phyloP scores from a whole-genome alignment of 2,888 invertebrate species.

The Chalcosyrphus nemorum region DNA sequence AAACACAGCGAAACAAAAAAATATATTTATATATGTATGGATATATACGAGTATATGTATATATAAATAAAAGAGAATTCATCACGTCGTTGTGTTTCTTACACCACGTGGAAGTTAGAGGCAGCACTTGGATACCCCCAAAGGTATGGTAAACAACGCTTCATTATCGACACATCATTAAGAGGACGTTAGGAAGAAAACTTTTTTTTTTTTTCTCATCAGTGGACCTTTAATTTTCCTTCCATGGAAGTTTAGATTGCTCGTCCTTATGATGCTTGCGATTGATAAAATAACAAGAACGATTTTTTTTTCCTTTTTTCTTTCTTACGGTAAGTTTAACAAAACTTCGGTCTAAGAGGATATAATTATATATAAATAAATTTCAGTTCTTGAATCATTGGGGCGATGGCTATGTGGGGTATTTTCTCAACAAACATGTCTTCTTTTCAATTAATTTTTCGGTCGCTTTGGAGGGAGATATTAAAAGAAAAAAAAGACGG shows the following conservation, averaged over 20 bases:
- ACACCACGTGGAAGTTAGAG: constrained; percentile 1
- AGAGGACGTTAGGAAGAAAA: constrained; percentile 20
- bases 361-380: constrained; percentile 42
- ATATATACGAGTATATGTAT: too few species aligned
- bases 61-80: constrained; percentile 23
- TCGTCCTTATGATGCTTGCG: not conserved
- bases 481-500: not conserved
- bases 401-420: not conserved
- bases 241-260: constrained; percentile 10
- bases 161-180: constrained; percentile 69
- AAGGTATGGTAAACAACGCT: constrained; percentile 44
- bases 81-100: constrained; percentile 38
- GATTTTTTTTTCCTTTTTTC: not conserved
- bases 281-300: constrained; percentile 39
- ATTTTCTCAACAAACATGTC: not conserved
- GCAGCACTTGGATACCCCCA: constrained; percentile 1
- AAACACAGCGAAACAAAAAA: not conserved
- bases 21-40: too few species aligned
- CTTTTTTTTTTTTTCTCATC: constrained; percentile 22
- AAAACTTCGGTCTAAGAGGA: constrained; percentile 5
- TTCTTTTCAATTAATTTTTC: constrained; percentile 44
- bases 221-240: constrained; percentile 13
- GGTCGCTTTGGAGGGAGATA: not conserved
- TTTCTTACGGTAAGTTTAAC: not conserved
- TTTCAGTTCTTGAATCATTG: constrained; percentile 31